phyloP scores from a whole-genome alignment of 2,888 invertebrate genomes.

The Arenicola marina region DNA sequence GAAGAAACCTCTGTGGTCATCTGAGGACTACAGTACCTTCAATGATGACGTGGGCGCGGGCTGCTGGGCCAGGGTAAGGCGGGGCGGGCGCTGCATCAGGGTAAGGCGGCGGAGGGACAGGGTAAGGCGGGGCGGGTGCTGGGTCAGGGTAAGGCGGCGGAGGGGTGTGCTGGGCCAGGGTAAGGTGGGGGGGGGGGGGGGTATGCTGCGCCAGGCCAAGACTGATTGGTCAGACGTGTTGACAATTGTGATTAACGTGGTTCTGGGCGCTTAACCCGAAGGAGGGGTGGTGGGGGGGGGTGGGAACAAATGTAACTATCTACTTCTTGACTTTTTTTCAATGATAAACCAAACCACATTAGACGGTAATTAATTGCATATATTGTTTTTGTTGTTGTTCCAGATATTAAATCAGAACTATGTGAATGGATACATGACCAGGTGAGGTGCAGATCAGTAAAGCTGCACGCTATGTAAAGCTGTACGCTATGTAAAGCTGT shows the following conservation, averaged over 20 bases:
- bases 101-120: background rate
- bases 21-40: conserved; percentile 62
- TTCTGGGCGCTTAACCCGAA: too few relatives aligned
- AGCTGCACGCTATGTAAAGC: too few relatives aligned
- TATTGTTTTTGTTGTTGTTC: conserved; percentile 11
- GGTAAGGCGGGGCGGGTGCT: background rate
- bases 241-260: too few relatives aligned
- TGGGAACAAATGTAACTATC: too few relatives aligned
- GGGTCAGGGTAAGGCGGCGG: background rate
- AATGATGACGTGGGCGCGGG: conserved; percentile 59
- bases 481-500: too few relatives aligned
- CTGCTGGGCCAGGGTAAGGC: conserved; percentile 57
- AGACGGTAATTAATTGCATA: too few relatives aligned
- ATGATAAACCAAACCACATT: too few relatives aligned
- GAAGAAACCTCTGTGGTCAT: conserved; percentile 59
- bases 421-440: conserved; percentile 60
- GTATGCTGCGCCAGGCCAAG: background rate
- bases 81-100: background rate
- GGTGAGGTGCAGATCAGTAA: too few relatives aligned
- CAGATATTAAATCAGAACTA: conserved; percentile 59
- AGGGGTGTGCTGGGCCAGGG: background rate
- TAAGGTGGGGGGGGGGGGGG: background rate
- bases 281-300: too few relatives aligned
- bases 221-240: too few relatives aligned
- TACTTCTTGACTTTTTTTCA: too few relatives aligned